Percentiles rank a stretch among this genome's conserved stretches.
Conservation (phyloP, 2,797 vertebrate genomes). For the Cyclopterus lumpus region DNA sequence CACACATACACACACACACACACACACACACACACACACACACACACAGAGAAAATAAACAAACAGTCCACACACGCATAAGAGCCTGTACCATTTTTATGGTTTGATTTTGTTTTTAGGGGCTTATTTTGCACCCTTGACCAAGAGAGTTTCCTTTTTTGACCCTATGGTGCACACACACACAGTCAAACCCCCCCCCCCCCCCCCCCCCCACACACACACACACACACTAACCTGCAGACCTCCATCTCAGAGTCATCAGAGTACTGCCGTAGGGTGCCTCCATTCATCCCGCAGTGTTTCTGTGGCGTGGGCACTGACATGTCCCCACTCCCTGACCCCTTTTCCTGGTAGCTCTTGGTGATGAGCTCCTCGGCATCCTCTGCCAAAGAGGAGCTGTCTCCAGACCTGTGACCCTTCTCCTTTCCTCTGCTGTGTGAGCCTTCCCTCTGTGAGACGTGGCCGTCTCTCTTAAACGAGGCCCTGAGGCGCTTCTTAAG, state of each 20-base stretch:
- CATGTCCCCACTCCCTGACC: slow-evolving; percentile 77
- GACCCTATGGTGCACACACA: neutral
- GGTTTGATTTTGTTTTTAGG: neutral
- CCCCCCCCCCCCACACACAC: no score
- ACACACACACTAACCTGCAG: slow-evolving; percentile 98
- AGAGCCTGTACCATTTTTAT: neutral
- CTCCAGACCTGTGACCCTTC: slow-evolving; percentile 42
- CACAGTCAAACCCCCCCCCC: neutral
- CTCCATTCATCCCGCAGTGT: slow-evolving; percentile 59
- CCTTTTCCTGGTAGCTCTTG: slow-evolving; percentile 81
- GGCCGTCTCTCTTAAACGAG: slow-evolving; percentile 68
- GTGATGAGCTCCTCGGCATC: slow-evolving; percentile 73
- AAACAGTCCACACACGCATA: neutral
- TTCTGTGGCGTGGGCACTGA: slow-evolving; percentile 63
- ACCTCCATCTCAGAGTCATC: slow-evolving; percentile 89
- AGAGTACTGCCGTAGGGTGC: slow-evolving; percentile 65
- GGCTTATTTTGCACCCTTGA: neutral
- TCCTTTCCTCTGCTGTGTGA: slow-evolving; percentile 52
- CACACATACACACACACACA: slow-evolving; percentile 30
- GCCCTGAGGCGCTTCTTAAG: slow-evolving; percentile 76
- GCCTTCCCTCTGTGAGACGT: slow-evolving; percentile 29
- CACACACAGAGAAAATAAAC: slow-evolving; percentile 3
- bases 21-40: slow-evolving; percentile 49
- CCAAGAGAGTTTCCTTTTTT: neutral
- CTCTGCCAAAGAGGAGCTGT: slow-evolving; percentile 65